A percentile compares a stretch with the other conserved stretches of the same genome.
Conservation (phyloP, 2,888 invertebrate genomes). For the Opisthograptis luteolata region DNA sequence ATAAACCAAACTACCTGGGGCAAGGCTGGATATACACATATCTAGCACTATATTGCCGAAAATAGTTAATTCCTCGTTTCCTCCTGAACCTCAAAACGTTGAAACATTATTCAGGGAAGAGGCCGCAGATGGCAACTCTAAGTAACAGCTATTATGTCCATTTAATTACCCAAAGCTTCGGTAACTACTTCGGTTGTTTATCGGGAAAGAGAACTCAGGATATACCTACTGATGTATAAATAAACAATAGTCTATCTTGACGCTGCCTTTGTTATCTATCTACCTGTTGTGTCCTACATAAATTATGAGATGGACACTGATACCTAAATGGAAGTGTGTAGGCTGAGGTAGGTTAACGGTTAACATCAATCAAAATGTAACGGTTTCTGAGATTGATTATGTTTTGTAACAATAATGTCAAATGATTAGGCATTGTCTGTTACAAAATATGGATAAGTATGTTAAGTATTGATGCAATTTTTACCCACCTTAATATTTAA, state of each 20-base stretch:
- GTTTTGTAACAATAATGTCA: background rate
- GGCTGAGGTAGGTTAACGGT: background rate
- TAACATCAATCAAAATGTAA: background rate
- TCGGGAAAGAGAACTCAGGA: background rate
- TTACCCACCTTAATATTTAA: too few relatives aligned
- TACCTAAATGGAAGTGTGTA: constrained; percentile 4
- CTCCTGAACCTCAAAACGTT: too few relatives aligned
- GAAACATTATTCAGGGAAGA: background rate
- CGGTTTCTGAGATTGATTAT: constrained; percentile 1
- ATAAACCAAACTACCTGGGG: too few relatives aligned
- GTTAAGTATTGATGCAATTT: too few relatives aligned
- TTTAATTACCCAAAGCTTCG: constrained; percentile 17
- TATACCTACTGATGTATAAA: background rate
- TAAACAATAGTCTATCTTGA: background rate
- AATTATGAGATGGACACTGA: constrained; percentile 4
- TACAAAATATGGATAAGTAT: too few relatives aligned
- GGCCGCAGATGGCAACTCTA: constrained; percentile 7
- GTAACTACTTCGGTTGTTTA: constrained; percentile 6
- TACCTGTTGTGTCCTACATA: background rate
- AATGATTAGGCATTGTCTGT: background rate
- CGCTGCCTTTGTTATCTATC: background rate
- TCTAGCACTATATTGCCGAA: too few relatives aligned
- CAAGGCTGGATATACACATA: too few relatives aligned
- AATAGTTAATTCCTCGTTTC: too few relatives aligned
- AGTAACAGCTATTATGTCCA: constrained; percentile 11